Evolutionary conservation across 2,113 vertebrate genomes (phyloP), one percentile per base, ranked within the genome.

Genomic region (Hydropotes inermis): DNA sequence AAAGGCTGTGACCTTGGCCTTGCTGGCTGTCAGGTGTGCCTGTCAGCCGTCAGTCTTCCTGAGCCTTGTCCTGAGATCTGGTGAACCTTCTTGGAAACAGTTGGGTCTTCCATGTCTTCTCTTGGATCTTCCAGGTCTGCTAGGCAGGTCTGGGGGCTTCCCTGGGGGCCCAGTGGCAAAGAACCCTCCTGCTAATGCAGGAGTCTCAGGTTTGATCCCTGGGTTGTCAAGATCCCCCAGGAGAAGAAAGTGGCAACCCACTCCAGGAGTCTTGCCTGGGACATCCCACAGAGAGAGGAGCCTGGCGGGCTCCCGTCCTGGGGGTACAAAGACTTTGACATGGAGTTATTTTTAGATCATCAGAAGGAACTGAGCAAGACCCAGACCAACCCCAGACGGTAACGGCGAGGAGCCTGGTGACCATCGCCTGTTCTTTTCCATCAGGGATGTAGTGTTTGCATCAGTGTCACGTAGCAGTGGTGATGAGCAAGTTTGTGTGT

Each of bases 371-470:
- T 67, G n/a, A 57, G 60, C 61, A 30, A 39, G 14, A 50, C 39
- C 8, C 11, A 14, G 33, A 57, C 45, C 57, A 52, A 4, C 17
- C 21, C 33, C 30, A 0, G 50, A 1, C 3, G 5, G 21, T 55
- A 23, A 21, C 10, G 27, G 6, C 5, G 4, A 13, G 52, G 78
- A 6, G 74, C 25, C 1, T n/a, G 6, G 28, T 7, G 54, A 8
- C 7, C 15, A 11, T 16, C 5, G 4, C 76, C 54, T 45, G n/a
- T 50, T 23, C 39, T 16, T 23, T 43, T 16, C 1, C 3, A 1
- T 54, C 52, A 28, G 10, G 55, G 47, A 87, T 13, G 2, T 14
- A 27, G 13, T 27, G 33, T 36, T 67, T n/a, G 15, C 25, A 6
- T 81, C 30, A 25, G 3, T 15, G 1, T 8, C 30, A 28, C 19